phyloP scores from a whole-genome alignment of 1,140 invertebrate species.

The Aphidius ervi region DNA sequence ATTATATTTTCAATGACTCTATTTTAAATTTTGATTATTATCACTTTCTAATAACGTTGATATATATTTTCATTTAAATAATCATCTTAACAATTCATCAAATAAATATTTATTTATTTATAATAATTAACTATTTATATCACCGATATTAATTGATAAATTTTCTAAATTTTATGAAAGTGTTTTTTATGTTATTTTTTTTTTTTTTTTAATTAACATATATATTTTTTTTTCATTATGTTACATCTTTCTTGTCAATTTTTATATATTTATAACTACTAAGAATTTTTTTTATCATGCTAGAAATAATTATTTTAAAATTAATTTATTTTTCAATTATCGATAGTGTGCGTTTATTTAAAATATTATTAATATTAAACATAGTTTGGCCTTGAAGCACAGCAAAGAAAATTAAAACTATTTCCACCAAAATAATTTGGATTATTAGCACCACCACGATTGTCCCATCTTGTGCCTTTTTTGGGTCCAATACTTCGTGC shows the following conservation, averaged over 20 bases:
- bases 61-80: neutral
- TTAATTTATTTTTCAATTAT: too few relatives aligned
- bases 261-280: neutral
- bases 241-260: neutral
- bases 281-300: neutral
- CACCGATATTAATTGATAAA: too few relatives aligned
- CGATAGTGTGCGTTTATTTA: too few relatives aligned
- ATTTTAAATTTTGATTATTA: constrained; percentile 4
- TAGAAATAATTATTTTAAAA: neutral
- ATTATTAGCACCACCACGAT: constrained; percentile 32
- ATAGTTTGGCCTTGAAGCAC: constrained; percentile 46
- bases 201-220: neutral
- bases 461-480: constrained; percentile 43
- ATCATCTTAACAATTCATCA: constrained; percentile 4
- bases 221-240: neutral
- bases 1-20: neutral
- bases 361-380: constrained; percentile 33
- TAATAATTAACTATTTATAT: constrained; percentile 1
- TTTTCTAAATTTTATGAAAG: too few relatives aligned
- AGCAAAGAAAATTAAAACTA: constrained; percentile 48
- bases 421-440: constrained; percentile 45
- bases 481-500: constrained; percentile 40
- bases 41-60: neutral
- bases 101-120: constrained; percentile 15
- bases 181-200: too few relatives aligned